These are phyloP conservation scores for Lates calcarifer DNA, from an alignment of 2,113 vertebrate species.

Conservation along the genomic window DNA sequence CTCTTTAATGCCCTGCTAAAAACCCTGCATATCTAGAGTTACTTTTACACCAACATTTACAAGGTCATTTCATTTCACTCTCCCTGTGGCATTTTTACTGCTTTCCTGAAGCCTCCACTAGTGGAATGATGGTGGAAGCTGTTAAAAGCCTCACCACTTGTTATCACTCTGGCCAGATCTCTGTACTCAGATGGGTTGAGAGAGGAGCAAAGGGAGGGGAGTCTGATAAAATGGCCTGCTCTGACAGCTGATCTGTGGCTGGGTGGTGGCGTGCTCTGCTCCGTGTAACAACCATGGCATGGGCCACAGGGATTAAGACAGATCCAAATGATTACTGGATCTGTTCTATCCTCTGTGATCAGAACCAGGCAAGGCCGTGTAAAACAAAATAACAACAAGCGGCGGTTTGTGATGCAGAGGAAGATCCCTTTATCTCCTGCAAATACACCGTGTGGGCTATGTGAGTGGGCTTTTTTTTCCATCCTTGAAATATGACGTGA, in stretches of 20 bases:
- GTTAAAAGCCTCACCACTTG: constrained; percentile 72
- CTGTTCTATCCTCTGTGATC: constrained; percentile 57
- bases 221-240: constrained; percentile 73
- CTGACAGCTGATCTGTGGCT: constrained; percentile 76
- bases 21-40: constrained; percentile 30
- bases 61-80: constrained; percentile 55
- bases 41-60: constrained; percentile 40
- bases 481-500: constrained; percentile 39
- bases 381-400: constrained; percentile 36
- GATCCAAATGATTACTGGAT: constrained; percentile 70
- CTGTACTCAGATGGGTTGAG: constrained; percentile 64
- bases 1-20: constrained; percentile 14
- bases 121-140: constrained; percentile 58
- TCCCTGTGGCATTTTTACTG: constrained; percentile 58
- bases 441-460: constrained; percentile 36
- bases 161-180: constrained; percentile 72
- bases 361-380: constrained; percentile 42
- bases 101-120: constrained; percentile 48
- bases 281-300: constrained; percentile 64
- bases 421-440: constrained; percentile 57
- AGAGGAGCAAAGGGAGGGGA: constrained; percentile 60
- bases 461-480: constrained; percentile 39
- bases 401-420: constrained; percentile 34
- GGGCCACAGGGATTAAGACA: constrained; percentile 63
- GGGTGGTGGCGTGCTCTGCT: constrained; percentile 59